phyloP scores from a whole-genome alignment of 2,113 vertebrate species.

The Hystrix cristata region DNA sequence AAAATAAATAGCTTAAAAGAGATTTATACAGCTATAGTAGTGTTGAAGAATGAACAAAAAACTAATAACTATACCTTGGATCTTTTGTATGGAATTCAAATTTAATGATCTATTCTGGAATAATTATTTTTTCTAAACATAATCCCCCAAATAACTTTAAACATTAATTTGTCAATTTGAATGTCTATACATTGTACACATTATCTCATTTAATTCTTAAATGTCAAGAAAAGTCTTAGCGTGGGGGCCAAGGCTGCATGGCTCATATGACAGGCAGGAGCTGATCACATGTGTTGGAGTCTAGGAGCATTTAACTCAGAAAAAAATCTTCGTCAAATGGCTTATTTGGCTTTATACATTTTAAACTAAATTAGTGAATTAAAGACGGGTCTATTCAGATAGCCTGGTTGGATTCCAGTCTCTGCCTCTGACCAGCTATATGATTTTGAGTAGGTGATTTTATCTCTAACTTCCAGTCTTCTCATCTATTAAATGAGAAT shows the following conservation, averaged over 20 bases:
- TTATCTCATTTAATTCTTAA: neutral
- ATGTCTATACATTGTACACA: neutral
- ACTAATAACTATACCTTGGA: neutral
- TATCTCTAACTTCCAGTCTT: neutral
- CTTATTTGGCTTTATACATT: neutral
- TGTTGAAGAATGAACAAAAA: neutral
- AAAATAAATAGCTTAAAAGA: neutral
- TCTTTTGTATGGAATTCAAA: neutral
- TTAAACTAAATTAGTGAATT: neutral
- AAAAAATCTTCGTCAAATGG: neutral
- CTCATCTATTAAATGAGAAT: neutral
- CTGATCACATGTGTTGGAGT: neutral
- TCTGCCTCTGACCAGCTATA: neutral
- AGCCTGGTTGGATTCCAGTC: neutral
- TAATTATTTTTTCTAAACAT: neutral
- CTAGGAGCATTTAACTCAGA: neutral
- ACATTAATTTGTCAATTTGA: conserved; percentile 23
- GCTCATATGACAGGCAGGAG: neutral
- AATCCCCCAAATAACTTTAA: neutral
- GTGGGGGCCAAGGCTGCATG: neutral
- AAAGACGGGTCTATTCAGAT: neutral
- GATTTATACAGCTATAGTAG: neutral
- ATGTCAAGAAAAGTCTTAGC: neutral
- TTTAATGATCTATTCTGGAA: neutral
- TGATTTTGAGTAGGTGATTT: neutral